Evolutionary conservation across 2,113 vertebrate species (phyloP).

Genomic region (Salvator merianae): DNA sequence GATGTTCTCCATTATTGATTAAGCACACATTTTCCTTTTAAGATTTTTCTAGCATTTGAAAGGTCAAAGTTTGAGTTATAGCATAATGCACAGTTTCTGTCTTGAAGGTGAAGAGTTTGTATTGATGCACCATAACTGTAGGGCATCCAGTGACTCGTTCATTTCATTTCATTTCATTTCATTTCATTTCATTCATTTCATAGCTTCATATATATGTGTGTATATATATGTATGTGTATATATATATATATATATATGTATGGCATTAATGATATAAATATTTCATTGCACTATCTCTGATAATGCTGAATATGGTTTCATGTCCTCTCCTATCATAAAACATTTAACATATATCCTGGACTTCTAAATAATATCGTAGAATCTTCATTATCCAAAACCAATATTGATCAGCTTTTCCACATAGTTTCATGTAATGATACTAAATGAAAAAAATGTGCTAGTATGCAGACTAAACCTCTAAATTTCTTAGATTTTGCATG

Average conservation of each 20-base stretch:
- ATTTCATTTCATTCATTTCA: too few relatives aligned
- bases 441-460: not conserved
- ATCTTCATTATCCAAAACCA: not conserved
- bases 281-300: too few relatives aligned
- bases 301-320: too few relatives aligned
- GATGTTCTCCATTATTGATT: not conserved
- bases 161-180: too few relatives aligned
- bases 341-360: not conserved
- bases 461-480: not conserved
- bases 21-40: not conserved
- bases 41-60: not conserved
- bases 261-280: too few relatives aligned
- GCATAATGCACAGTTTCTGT: not conserved
- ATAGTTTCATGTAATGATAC: not conserved
- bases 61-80: not conserved
- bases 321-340: not conserved
- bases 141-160: not conserved
- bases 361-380: not conserved
- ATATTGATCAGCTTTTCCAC: not conserved
- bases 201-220: too few relatives aligned
- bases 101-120: not conserved
- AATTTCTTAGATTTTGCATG: not conserved
- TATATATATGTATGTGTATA: too few relatives aligned
- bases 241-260: too few relatives aligned
- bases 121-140: not conserved